A percentile compares a stretch with the other conserved stretches of the same genome.
These are phyloP conservation scores for Ptyas mucosa DNA, from an alignment of 2,113 vertebrate species.

Conservation along the genomic window DNA sequence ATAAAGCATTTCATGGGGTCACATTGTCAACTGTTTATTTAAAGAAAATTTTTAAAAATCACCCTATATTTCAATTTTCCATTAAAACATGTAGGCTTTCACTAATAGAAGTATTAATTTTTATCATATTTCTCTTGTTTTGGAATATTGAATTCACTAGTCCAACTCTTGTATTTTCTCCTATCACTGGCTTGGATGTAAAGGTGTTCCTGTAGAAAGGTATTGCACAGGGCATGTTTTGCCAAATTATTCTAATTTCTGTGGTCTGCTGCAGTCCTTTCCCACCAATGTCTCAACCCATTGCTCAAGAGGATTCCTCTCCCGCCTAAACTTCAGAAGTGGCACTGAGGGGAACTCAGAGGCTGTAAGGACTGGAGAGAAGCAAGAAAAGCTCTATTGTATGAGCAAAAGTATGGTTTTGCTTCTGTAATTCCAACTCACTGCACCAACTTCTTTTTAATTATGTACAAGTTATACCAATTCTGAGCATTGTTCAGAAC, in stretches of 20 bases:
- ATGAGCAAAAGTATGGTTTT: neutral
- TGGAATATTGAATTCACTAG: neutral
- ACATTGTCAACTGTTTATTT: neutral
- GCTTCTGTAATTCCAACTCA: neutral
- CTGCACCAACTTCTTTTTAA: slow-evolving; percentile 16
- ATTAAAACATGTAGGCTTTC: neutral
- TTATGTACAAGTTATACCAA: slow-evolving; percentile 24
- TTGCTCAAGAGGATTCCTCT: neutral
- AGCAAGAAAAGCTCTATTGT: neutral
- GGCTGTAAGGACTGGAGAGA: neutral
- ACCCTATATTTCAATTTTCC: neutral
- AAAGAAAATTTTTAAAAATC: neutral
- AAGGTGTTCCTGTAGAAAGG: neutral
- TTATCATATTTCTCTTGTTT: neutral
- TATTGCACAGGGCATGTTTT: too few species aligned
- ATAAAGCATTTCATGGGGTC: neutral
- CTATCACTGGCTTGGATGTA: neutral
- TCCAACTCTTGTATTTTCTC: neutral
- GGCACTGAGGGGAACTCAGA: neutral
- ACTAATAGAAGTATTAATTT: neutral
- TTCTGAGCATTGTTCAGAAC: neutral
- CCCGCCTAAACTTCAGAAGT: neutral
- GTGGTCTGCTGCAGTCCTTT: neutral
- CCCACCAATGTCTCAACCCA: neutral
- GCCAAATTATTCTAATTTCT: neutral